phyloP scores from a whole-genome alignment of 2,113 vertebrate genomes.

The Gobiocypris rarus region DNA sequence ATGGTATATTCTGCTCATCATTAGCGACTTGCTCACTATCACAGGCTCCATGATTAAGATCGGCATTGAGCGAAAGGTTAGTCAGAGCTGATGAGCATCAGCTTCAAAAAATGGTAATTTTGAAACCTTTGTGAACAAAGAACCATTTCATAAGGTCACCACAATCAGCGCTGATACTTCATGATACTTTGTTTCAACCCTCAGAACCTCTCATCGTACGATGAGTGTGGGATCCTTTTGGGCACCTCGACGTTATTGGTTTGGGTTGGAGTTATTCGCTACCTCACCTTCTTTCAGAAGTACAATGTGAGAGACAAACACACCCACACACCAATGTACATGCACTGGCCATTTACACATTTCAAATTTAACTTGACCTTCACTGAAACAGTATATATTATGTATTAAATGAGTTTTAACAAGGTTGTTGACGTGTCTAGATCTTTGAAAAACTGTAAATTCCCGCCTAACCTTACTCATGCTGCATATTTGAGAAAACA shows the following conservation, averaged over 20 bases:
- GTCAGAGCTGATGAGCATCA: not conserved
- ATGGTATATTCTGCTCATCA: conserved; percentile 91
- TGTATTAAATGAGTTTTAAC: not conserved
- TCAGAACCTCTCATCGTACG: conserved; percentile 88
- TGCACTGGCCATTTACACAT: not conserved
- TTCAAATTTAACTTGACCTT: too few species aligned
- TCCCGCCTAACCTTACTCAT: not conserved
- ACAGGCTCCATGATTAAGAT: conserved; percentile 90
- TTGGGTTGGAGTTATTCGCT: conserved; percentile 95
- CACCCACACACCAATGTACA: not conserved
- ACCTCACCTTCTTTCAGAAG: conserved; percentile 96
- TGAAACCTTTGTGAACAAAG: not conserved
- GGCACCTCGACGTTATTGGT: conserved; percentile 92
- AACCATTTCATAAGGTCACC: not conserved
- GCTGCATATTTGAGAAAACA: not conserved
- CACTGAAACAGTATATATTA: too few species aligned
- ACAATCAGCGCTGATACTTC: not conserved
- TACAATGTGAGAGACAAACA: conserved; percentile 86
- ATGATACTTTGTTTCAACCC: conserved; percentile 25
- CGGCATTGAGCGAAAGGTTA: conserved; percentile 89
- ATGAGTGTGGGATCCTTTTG: conserved; percentile 90
- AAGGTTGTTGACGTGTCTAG: not conserved
- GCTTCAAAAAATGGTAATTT: not conserved
- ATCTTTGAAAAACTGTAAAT: not conserved
- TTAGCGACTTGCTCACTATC: conserved; percentile 90